phyloP scores from a whole-genome alignment of 2,797 vertebrate species.

The Argya squamiceps region DNA sequence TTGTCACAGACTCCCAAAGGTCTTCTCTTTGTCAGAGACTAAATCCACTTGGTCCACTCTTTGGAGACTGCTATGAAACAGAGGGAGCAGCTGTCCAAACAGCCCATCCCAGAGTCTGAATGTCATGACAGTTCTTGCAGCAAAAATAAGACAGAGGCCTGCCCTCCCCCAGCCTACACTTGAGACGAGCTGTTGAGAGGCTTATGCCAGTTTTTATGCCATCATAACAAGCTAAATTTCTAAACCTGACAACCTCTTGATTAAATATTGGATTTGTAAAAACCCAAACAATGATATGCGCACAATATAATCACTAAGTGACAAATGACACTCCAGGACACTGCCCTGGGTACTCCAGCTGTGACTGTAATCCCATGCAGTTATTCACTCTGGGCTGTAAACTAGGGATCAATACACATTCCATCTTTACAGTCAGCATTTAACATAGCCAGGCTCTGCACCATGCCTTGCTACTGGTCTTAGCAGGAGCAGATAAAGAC shows the following conservation, averaged over 20 bases:
- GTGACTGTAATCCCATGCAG: neutral
- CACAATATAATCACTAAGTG: neutral
- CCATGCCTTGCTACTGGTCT: neutral
- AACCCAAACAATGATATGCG: neutral
- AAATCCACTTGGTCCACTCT: neutral
- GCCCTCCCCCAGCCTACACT: accelerated
- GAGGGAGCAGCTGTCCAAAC: neutral
- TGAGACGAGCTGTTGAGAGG: neutral
- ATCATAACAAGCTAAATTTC: neutral
- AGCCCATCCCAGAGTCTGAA: neutral
- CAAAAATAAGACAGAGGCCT: neutral
- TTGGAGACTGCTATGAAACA: neutral
- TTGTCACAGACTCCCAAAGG: neutral
- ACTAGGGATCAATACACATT: neutral
- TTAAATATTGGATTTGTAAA: neutral
- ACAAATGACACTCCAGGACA: neutral
- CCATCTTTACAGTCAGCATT: neutral
- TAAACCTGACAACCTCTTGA: neutral
- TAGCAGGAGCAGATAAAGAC: neutral
- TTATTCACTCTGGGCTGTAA: neutral
- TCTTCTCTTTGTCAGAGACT: neutral
- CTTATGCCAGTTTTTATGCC: neutral
- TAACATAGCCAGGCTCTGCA: neutral
- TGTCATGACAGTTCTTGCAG: neutral
- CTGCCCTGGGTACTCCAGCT: neutral